Evolutionary conservation across 2,888 invertebrate genomes (phyloP).

Genomic region (Tethea ocularis): DNA sequence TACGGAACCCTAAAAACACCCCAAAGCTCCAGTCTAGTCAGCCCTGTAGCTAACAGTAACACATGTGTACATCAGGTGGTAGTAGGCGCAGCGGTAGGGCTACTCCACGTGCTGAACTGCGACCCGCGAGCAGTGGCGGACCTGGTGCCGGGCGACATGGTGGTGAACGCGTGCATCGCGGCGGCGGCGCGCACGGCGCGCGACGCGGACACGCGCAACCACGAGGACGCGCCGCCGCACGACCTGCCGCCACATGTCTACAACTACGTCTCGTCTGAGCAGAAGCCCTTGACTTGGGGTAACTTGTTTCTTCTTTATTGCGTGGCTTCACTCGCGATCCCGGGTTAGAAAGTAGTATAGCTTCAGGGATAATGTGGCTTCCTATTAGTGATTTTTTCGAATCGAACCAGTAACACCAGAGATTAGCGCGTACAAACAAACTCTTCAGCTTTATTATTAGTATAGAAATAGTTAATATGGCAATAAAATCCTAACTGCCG

Average conservation of each 20-base stretch:
- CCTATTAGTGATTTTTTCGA: no score
- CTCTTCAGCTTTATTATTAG: no score
- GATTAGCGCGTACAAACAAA: no score
- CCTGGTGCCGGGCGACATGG: constrained; percentile 91
- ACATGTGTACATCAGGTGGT: constrained; percentile 66
- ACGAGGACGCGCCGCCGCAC: constrained; percentile 61
- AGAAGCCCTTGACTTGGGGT: constrained; percentile 91
- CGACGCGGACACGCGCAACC: constrained; percentile 59
- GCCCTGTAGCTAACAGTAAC: no score
- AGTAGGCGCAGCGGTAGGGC: constrained; percentile 86
- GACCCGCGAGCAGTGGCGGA: constrained; percentile 86
- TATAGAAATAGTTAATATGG: no score
- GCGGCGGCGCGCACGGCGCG: constrained; percentile 85
- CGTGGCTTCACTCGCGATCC: no score
- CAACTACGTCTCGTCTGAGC: constrained; percentile 92
- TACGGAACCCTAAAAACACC: no score
- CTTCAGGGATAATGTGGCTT: no score
- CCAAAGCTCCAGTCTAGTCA: no score
- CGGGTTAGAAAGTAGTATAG: no score
- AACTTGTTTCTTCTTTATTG: constrained; percentile 40
- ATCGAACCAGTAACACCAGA: no score
- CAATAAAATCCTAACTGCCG: no score
- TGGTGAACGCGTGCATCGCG: constrained; percentile 88
- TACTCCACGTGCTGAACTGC: constrained; percentile 88
- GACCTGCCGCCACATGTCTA: constrained; percentile 85